Base-by-base conservation (phyloP, 2,113 vertebrate genomes). In the Zosterops lateralis region DNA sequence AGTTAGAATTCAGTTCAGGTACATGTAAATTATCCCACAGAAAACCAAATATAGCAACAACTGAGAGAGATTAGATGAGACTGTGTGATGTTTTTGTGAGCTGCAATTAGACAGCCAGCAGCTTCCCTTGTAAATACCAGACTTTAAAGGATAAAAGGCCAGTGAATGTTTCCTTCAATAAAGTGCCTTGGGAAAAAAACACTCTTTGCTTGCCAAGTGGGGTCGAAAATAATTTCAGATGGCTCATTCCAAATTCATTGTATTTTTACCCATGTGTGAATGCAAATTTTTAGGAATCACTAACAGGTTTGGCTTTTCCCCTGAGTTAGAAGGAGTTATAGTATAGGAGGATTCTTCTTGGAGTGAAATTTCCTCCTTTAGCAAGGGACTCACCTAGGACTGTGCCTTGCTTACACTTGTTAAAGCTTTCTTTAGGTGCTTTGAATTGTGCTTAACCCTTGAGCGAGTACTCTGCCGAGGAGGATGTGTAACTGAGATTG, bases 51-150 rank as follows among this genome's bases (percentile, higher is more conserved):
- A 78, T 77, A 85, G 70, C 83, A 94, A 81, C 44, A 28, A 76
- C 57, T 2, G 3, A 79, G 80, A 87, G 74, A 96, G 88, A 96
- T 95, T 95, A 96, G 91, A 91, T 95, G 81, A 96, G 91, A 51
- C 62, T 56, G 51, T 80, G 62, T 78, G 86, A 95, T 93, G 93
- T 88, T 97, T 95, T 93, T 73, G 68, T 93, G 91, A 93, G 60
- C 73, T 96, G 73, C 87, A 94, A 97, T 97, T 96, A 96, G 94
- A 92, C 62, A 95, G 90, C 65, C 87, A 96, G 92, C 70, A 96
- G 84, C 79, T 90, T 94, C 92, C 83, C 90, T 95, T 96, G 87
- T 95, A 97, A 97, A 97, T 94, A 96, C 75, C 90, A 73, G 83
- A 90, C 72, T 92, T 94, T 85, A 95, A 95, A 95, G 77, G 88